Conservation (phyloP, 2,888 invertebrate species). For the Anthrax anthrax region DNA sequence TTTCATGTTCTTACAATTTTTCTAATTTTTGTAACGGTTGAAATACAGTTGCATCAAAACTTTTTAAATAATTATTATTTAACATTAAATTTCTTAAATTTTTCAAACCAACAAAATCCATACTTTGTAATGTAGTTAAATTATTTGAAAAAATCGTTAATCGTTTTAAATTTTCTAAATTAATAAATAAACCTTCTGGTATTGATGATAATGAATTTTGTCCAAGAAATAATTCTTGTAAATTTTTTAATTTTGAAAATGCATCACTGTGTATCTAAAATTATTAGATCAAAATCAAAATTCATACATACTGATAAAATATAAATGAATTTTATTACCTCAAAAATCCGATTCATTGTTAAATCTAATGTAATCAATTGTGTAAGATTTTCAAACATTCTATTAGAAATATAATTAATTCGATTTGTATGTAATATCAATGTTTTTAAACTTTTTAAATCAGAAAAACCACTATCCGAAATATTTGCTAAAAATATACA, state of each 20-base stretch:
- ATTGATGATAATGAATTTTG: conserved; percentile 39
- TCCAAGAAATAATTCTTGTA: conserved; percentile 40
- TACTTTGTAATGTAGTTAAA: conserved; percentile 32
- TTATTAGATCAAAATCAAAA: background rate
- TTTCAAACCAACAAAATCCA: conserved; percentile 36
- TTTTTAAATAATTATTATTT: conserved; percentile 44
- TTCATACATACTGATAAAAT: background rate
- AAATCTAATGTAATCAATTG: conserved; percentile 25
- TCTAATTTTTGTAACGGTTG: conserved; percentile 33
- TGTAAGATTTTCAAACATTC: conserved; percentile 23
- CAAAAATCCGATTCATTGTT: conserved; percentile 27
- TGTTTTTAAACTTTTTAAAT: conserved; percentile 23
- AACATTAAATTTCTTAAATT: conserved; percentile 40
- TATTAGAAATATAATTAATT: conserved; percentile 29
- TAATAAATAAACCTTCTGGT: conserved; percentile 35
- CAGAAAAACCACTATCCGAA: conserved; percentile 26
- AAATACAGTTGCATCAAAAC: conserved; percentile 34
- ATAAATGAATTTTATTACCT: conserved; percentile 15
- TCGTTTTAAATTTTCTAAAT: conserved; percentile 33
- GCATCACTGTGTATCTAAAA: conserved; percentile 31
- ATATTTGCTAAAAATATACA: conserved; percentile 20
- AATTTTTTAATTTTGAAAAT: conserved; percentile 34
- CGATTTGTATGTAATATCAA: conserved; percentile 37
- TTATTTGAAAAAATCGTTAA: conserved; percentile 43
- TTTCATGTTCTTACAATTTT: conserved; percentile 33